phyloP scores from a whole-genome alignment of 2,888 invertebrate genomes.

The Netelia virgata region DNA sequence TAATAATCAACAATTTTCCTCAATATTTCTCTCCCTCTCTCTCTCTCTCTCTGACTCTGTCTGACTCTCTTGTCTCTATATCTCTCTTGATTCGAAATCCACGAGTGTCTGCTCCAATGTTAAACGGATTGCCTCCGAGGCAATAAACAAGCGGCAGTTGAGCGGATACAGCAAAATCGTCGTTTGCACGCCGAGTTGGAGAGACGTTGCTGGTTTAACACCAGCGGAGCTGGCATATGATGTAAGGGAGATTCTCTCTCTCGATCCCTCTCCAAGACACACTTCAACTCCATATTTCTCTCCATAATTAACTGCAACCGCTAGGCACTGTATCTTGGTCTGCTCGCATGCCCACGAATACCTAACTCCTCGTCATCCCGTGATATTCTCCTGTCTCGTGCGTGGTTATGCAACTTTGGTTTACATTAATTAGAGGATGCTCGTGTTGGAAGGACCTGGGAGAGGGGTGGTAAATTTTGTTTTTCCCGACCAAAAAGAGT shows the following conservation, averaged over 20 bases:
- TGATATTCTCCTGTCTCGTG: conserved; percentile 26
- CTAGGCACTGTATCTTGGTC: conserved; percentile 24
- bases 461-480: no score
- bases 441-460: no score
- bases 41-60: conserved; percentile 13
- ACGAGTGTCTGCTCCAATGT: conserved; percentile 33
- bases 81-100: conserved; percentile 18
- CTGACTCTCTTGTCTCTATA: background rate
- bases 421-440: conserved; percentile 24
- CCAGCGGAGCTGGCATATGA: background rate
- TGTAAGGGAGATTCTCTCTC: background rate
- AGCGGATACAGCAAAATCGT: conserved; percentile 14
- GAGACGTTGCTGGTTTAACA: background rate
- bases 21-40: conserved; percentile 8
- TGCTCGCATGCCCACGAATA: conserved; percentile 30
- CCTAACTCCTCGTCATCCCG: conserved; percentile 12
- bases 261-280: conserved; percentile 15
- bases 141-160: conserved; percentile 26
- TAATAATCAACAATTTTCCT: conserved; percentile 71
- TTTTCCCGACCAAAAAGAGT: no score
- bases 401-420: conserved; percentile 29
- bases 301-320: conserved; percentile 57
- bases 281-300: conserved; percentile 42
- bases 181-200: conserved; percentile 12
- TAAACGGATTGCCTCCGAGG: conserved; percentile 53